Evolutionary conservation across 1,140 invertebrate genomes (phyloP).

Genomic region (Anastatus disparis): DNA sequence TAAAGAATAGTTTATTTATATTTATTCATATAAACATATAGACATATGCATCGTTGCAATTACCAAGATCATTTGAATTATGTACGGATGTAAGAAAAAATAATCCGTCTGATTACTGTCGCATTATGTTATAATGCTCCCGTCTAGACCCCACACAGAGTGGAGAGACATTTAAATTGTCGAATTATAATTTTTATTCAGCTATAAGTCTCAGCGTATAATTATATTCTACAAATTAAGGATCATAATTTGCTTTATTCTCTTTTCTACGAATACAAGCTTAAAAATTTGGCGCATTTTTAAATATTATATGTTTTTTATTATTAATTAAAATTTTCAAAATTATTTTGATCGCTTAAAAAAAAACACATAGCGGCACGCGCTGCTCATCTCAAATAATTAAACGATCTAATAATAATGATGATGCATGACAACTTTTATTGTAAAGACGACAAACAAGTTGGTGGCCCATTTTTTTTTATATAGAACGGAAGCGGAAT

Average conservation of each 20-base stretch:
- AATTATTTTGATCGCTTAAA: no score
- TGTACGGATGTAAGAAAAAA: not conserved
- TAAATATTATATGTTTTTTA: no score
- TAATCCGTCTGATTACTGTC: not conserved
- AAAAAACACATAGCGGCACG: conserved; percentile 9
- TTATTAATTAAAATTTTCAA: no score
- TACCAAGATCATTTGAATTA: not conserved
- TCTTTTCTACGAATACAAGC: no score
- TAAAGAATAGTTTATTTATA: no score
- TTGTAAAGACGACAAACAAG: conserved; percentile 47
- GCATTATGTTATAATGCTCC: conserved; percentile 3
- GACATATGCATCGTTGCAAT: not conserved
- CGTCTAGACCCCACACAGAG: not conserved
- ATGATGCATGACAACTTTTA: conserved; percentile 48
- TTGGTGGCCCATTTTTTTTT: conserved; percentile 29
- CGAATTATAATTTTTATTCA: conserved; percentile 30
- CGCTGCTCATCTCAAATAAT: conserved; percentile 40
- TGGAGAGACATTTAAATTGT: conserved; percentile 8
- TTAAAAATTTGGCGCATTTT: no score
- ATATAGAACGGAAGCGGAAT: conserved; percentile 48
- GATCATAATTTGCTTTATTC: no score
- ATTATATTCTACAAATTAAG: no score
- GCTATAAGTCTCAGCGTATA: conserved; percentile 34
- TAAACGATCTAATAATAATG: conserved; percentile 18
- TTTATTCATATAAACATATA: no score